Evolutionary conservation across 2,797 vertebrate species (phyloP).

Genomic region (Glossophaga mutica): DNA sequence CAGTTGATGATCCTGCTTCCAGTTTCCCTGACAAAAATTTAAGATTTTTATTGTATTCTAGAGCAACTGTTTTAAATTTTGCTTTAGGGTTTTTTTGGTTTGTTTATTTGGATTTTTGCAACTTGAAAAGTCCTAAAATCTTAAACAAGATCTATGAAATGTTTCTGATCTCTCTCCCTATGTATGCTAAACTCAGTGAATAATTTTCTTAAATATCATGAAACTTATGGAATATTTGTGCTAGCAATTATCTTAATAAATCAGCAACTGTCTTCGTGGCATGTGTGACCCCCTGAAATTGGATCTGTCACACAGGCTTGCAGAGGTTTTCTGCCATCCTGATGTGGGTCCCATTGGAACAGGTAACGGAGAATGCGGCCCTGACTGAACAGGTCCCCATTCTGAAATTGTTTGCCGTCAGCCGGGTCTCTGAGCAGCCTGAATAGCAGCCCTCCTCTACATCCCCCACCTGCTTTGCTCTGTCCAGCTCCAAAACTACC

Average conservation of each 20-base stretch:
- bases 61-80: not conserved
- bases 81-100: not conserved
- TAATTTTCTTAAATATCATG: not conserved
- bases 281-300: not conserved
- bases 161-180: not conserved
- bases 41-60: not conserved
- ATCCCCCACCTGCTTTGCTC: not conserved
- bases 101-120: not conserved
- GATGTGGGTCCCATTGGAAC: not conserved
- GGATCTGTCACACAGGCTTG: not conserved
- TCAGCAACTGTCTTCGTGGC: not conserved
- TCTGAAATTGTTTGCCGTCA: not conserved
- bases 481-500: not conserved
- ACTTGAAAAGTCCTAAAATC: conserved; percentile 9
- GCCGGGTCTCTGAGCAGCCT: not conserved
- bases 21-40: not conserved
- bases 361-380: not conserved
- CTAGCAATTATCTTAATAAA: not conserved
- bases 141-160: not conserved
- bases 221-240: not conserved
- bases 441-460: not conserved
- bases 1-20: not conserved
- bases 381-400: not conserved
- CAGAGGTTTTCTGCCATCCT: not conserved
- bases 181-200: not conserved